Base-by-base conservation (phyloP, 2,888 invertebrate species). In the Agonopterix alstromeriana region DNA sequence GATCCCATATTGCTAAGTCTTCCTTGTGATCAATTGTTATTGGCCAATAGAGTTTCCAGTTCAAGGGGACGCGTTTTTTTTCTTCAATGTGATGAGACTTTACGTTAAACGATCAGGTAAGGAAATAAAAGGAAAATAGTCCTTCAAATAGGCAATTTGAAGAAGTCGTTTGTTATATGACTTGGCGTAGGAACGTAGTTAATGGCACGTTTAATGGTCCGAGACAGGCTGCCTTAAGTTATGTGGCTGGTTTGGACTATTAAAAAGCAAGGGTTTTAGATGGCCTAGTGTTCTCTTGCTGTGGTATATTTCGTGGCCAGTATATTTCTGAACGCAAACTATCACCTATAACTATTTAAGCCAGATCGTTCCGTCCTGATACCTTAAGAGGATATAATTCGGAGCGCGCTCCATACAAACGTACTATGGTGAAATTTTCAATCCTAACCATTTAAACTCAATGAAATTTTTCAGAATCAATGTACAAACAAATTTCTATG, bases 11-110 rank as follows among this genome's bases (percentile, higher is more conserved):
- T 38, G 27, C 27, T 27, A 27, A 27, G 27, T 27, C 27, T 27
- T 38, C 54, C 55, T 11, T 2, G 43, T 61, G 64, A 68, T 68
- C 67, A 64, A 69, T 65, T 66, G 64, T 63, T 64, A 70, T 67
- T 65, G 60, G 65, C 60, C 61, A 60, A 60, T 60, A 54, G 55
- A 47, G 61, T 44, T 50, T 52, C 53, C 54, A 58, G 61, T 65
- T 66, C 60, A 60, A 61, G 59, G 61, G 60, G 58, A 58, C 50
- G 50, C 50, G 51, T 51, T 55, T 27, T 27, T 17, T 27, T 27
- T 27, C 27, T 38, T 42, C 27, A 43, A 17, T 42, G 40, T 38
- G 17, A 43, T 44, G 50, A 52, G 47, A 43, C 27, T 27, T 17
- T n/a, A 36, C 12, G 35, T 45, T 45, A 36, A 45, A 38, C 38